Evolutionary conservation across 2,888 invertebrate species (phyloP).

Genomic region (Nomada fucata): DNA sequence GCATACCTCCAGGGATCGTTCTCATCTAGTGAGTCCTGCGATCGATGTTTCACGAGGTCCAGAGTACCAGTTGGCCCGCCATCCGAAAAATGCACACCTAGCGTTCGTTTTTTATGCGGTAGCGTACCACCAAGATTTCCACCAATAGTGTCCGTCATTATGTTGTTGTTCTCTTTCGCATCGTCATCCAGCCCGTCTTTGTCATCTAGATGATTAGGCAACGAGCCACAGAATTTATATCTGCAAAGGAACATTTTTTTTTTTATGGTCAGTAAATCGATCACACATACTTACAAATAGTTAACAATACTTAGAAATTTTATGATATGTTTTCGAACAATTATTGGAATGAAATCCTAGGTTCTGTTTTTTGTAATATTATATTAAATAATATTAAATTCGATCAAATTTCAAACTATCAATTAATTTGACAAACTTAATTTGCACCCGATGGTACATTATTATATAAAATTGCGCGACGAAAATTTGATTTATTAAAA

Average conservation of each 20-base stretch:
- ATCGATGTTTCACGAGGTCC: constrained; percentile 81
- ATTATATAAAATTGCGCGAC: neutral
- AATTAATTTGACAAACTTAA: too few relatives aligned
- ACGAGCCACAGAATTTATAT: constrained; percentile 86
- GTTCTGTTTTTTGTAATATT: too few relatives aligned
- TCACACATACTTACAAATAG: too few relatives aligned
- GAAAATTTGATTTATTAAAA: neutral
- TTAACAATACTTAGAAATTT: too few relatives aligned
- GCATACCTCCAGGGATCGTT: constrained; percentile 82
- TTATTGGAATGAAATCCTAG: too few relatives aligned
- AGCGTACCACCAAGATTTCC: constrained; percentile 82
- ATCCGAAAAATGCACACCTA: constrained; percentile 79
- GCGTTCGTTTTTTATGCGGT: constrained; percentile 81
- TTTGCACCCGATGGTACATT: neutral
- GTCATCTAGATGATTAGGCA: constrained; percentile 90
- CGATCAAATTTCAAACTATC: too few relatives aligned
- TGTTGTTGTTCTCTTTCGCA: constrained; percentile 85
- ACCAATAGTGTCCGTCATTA: constrained; percentile 81
- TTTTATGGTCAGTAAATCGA: too few relatives aligned
- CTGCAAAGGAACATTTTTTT: constrained; percentile 60
- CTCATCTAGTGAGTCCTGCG: constrained; percentile 81
- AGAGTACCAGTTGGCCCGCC: constrained; percentile 75
- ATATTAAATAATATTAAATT: too few relatives aligned
- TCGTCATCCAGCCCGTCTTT: constrained; percentile 85
- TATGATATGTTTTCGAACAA: too few relatives aligned